Evolutionary conservation across 2,113 vertebrate genomes (phyloP), one percentile per base, ranked within the genome.

Genomic region (Heterotilapia buettikoferi): DNA sequence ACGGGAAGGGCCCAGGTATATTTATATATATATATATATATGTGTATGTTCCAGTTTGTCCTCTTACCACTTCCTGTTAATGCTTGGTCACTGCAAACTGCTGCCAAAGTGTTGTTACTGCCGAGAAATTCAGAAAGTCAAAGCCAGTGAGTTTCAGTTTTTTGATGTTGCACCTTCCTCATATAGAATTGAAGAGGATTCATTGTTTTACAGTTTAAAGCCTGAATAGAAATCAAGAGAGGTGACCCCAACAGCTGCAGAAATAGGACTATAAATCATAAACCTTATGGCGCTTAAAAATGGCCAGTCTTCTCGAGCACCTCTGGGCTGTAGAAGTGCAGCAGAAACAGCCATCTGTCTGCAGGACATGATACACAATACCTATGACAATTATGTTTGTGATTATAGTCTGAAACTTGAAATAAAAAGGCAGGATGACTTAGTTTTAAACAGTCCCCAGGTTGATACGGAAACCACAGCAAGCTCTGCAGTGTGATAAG

Each of bases 51-150:
- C 82, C 86, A 89, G 63, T 83, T 45, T 87, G 87, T 89, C 63
- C 82, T 87, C 83, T 52, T 85, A 71, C 52, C 76, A 88, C 84
- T 57, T 85, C 80, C 68, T 73, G 21, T 40, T 50, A 82, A 85
- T 90, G 90, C 90, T 88, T 92, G 56, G 84, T 92, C 80, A 68
- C 88, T 87, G 90, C 78, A 76, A 90, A 79, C 59, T 61, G 83
- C 73, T 14, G 53, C 63, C 36, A 59, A 33, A 59, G 24, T 90
- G 79, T 82, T 66, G 38, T 50, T 61, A 43, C 16, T 81, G 79
- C 36, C 10, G 4, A 81, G 79, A 54, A 19, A 68, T 3, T 71
- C 16, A 29, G 43, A 21, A 71, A 66, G 38, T 50, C 5, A 50
- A 63, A 2, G 24, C 36, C n/a, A 18, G 19, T 24, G 38, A 76